Evolutionary conservation across 2,797 vertebrate species (phyloP), one percentile per base, ranked within the genome.

Genomic region (Pseudomugil gertrudae): DNA sequence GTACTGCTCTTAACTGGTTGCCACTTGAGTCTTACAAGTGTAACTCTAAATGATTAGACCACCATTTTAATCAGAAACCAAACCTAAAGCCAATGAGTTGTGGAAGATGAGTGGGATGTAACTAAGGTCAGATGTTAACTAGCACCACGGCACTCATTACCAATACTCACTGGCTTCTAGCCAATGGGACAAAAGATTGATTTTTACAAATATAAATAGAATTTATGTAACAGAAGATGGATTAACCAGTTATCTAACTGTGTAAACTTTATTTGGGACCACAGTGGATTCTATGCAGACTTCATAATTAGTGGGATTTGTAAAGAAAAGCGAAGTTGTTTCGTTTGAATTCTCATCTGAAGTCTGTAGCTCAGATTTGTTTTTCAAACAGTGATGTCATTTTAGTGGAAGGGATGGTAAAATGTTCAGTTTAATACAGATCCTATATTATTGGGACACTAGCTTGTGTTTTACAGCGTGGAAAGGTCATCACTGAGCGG

Each of bases 401-500:
- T 27, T 64, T 32, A 30, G 21, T 60, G 14, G 62, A 63, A 78
- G 14, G 35, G 33, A 63, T 76, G 54, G 53, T 33, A 51, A 64
- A 45, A 29, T 38, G 61, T 77, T 70, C 79, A 26, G 40, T 60
- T 43, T 14, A 38, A 38, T 43, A 14, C 66, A 60, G 48, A 60
- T 57, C 36, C 70, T 32, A 75, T 79, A 57, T 77, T 69, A 58
- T 74, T 21, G 19, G 40, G 66, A 74, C 63, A 13, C 3, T 0
- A 52, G 63, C 73, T 76, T 64, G 72, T 66, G 48, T 77, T 79
- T 82, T 76, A 69, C 32, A 5, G 63, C 23, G 57, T 64, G 72
- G 67, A 71, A 19, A 71, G 26, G 67, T 75, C 51, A 68, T 27
- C 70, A 40, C 80, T 67, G 78, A 79, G 62, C 69, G 10, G 26